phyloP scores from a whole-genome alignment of 2,888 invertebrate genomes.

The Cryptus viduatorius region DNA sequence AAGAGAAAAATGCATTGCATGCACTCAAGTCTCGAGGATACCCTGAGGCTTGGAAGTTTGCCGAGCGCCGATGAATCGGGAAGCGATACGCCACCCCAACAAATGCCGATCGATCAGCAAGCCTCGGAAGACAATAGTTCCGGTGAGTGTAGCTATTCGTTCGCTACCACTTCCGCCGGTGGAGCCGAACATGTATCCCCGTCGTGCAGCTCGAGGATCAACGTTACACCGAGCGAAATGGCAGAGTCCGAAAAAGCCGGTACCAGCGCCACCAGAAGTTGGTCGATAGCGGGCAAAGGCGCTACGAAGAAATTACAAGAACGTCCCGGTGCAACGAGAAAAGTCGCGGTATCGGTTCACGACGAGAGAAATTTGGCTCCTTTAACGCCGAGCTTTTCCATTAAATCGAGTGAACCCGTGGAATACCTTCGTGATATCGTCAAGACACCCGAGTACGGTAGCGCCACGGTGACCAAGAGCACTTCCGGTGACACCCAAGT shows the following conservation, averaged over 20 bases:
- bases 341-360: constrained; percentile 81
- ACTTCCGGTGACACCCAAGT: constrained; percentile 85
- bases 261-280: constrained; percentile 1
- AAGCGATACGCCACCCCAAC: constrained; percentile 69
- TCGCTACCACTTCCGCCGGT: constrained; percentile 76
- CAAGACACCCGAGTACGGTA: constrained; percentile 67
- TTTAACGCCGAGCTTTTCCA: constrained; percentile 77
- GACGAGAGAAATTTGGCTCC: constrained; percentile 72
- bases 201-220: constrained; percentile 62
- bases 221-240: constrained; percentile 62
- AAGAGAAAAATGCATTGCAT: not conserved
- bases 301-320: constrained; percentile 54
- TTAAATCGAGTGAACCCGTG: constrained; percentile 78
- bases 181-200: constrained; percentile 58
- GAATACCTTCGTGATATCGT: constrained; percentile 71
- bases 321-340: constrained; percentile 67
- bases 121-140: constrained; percentile 79
- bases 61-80: constrained; percentile 70
- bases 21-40: constrained; percentile 87
- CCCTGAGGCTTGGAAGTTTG: constrained; percentile 85
- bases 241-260: not conserved
- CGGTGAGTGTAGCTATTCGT: constrained; percentile 77
- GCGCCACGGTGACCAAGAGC: constrained; percentile 84
- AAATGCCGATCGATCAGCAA: constrained; percentile 57
- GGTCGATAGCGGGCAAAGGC: not conserved